Conservation (phyloP, 1,140 invertebrate species). For the Octopus bimaculoides region DNA sequence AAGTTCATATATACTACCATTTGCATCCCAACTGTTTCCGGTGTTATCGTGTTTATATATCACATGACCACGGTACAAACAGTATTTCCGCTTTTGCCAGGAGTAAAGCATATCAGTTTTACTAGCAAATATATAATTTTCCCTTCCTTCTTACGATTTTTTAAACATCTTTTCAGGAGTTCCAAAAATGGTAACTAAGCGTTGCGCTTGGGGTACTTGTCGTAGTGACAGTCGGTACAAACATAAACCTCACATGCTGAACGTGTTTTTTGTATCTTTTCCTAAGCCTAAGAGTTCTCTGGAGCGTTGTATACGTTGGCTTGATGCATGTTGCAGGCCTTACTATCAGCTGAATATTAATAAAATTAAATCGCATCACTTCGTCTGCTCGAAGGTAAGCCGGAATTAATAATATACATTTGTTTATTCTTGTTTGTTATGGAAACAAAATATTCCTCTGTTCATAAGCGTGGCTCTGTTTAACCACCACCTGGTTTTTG, state of each 20-base stretch:
- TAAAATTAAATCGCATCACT: constrained; percentile 21
- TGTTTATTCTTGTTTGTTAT: not conserved
- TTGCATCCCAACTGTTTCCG: too few species aligned
- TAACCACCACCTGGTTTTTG: too few species aligned
- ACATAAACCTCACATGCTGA: constrained; percentile 16
- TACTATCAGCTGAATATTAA: constrained; percentile 14
- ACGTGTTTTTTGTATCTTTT: constrained; percentile 20
- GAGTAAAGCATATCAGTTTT: not conserved
- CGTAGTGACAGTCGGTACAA: constrained; percentile 22
- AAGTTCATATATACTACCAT: too few species aligned
- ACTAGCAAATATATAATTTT: constrained; percentile 3
- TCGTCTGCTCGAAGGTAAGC: constrained; percentile 22
- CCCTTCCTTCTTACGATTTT: not conserved
- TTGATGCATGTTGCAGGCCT: constrained; percentile 22
- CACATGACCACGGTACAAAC: not conserved
- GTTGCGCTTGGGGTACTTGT: constrained; percentile 22
- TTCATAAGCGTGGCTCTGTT: too few species aligned
- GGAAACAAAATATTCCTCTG: too few species aligned
- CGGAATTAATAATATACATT: not conserved
- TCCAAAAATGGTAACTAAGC: constrained; percentile 17
- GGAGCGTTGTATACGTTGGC: constrained; percentile 18
- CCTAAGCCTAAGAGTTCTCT: constrained; percentile 21
- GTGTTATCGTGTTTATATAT: not conserved
- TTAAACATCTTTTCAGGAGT: not conserved
- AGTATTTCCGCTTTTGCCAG: not conserved